A percentile compares a stretch with the other conserved stretches of the same genome.
Evolutionary conservation across 1,140 invertebrate genomes (phyloP).

Genomic region (Drosophila orena): DNA sequence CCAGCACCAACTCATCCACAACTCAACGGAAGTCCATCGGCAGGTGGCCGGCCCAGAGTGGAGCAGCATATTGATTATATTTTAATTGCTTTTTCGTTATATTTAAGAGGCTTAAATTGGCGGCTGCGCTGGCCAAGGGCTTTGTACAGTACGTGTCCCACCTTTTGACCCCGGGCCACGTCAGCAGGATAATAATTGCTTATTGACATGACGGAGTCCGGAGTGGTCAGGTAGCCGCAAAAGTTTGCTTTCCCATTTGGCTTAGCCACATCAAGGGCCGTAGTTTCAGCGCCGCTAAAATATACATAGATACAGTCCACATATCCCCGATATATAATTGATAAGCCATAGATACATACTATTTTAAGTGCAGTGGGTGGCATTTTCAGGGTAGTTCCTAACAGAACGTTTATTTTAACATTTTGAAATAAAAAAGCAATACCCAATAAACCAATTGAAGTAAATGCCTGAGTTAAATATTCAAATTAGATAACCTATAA

Average conservation of each 20-base stretch:
- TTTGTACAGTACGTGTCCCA: slow-evolving; percentile 23
- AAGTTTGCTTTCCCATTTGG: slow-evolving; percentile 22
- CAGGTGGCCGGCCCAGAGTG: slow-evolving; percentile 29
- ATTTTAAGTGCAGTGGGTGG: too few species aligned
- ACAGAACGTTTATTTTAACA: too few species aligned
- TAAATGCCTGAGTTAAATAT: too few species aligned
- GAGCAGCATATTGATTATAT: slow-evolving; percentile 46
- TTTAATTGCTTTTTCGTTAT: slow-evolving; percentile 59
- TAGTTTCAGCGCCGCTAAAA: background rate
- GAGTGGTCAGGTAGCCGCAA: background rate
- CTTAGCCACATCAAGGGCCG: slow-evolving; percentile 8
- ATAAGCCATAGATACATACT: background rate
- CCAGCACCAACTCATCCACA: slow-evolving; percentile 39
- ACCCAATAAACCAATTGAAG: too few species aligned
- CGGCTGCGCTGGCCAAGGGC: slow-evolving; percentile 15
- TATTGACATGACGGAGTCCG: slow-evolving; percentile 12
- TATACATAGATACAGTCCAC: too few species aligned
- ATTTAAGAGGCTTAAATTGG: slow-evolving; percentile 50
- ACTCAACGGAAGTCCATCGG: slow-evolving; percentile 12
- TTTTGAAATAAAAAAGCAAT: too few species aligned
- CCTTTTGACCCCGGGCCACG: slow-evolving; percentile 30
- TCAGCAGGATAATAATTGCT: slow-evolving; percentile 52
- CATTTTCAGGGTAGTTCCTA: too few species aligned
- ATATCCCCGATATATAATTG: background rate
- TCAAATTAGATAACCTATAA: too few species aligned